Percentiles rank a stretch among this genome's conserved stretches.
phyloP scores from a whole-genome alignment of 2,888 invertebrate genomes.

The Chrysodeixis includens region DNA sequence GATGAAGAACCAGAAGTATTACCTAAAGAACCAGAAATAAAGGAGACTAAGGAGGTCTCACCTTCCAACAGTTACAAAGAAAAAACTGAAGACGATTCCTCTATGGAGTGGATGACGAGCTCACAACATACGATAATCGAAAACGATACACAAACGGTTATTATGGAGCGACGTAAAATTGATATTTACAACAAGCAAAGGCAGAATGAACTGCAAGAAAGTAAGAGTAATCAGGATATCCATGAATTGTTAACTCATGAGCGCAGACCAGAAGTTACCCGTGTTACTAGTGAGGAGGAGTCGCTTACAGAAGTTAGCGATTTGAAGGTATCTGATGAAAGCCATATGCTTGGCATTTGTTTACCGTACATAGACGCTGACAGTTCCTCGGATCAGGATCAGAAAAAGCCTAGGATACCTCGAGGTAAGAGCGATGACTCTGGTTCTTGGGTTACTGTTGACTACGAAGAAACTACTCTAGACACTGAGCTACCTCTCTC shows the following conservation, averaged over 20 bases:
- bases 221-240: conserved; percentile 80
- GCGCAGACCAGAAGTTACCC: conserved; percentile 84
- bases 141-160: conserved; percentile 90
- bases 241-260: conserved; percentile 74
- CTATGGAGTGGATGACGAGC: conserved; percentile 84
- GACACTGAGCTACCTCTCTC: conserved; percentile 89
- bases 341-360: conserved; percentile 83
- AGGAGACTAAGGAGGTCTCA: conserved; percentile 72
- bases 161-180: conserved; percentile 89
- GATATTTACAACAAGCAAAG: conserved; percentile 90
- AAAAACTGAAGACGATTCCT: conserved; percentile 84
- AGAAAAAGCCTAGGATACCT: conserved; percentile 70
- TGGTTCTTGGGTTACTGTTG: conserved; percentile 91
- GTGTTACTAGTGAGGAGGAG: conserved; percentile 91
- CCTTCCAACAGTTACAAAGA: conserved; percentile 82
- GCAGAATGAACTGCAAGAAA: conserved; percentile 82
- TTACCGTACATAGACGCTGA: conserved; percentile 88
- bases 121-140: conserved; percentile 84
- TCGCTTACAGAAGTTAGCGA: conserved; percentile 92
- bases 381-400: conserved; percentile 87
- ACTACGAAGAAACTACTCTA: conserved; percentile 91
- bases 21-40: conserved; percentile 66
- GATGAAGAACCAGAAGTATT: conserved; percentile 66
- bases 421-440: conserved; percentile 92
- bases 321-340: conserved; percentile 87